Evolutionary conservation across 1,140 invertebrate genomes (phyloP).

Genomic region (Conus betulinus): DNA sequence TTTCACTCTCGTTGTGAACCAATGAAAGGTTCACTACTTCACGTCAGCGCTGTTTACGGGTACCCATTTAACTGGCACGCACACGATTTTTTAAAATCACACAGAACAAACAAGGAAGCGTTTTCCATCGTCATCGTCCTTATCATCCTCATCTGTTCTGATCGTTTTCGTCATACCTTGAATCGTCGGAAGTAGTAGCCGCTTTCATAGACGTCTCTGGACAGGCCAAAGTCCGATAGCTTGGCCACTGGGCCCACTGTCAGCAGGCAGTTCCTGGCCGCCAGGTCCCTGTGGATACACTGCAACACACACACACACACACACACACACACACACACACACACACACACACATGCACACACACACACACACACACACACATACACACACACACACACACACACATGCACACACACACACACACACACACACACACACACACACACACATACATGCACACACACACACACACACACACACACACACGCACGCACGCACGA

Average conservation of each 20-base stretch:
- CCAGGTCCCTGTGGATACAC: slow-evolving; percentile 61
- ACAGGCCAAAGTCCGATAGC: slow-evolving; percentile 61
- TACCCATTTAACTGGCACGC: no score
- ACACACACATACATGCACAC: background rate
- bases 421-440: slow-evolving; percentile 18
- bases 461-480: slow-evolving; percentile 17
- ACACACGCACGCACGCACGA: no score
- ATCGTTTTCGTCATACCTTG: slow-evolving; percentile 36
- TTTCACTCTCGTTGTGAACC: no score
- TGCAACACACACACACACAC: slow-evolving; percentile 44
- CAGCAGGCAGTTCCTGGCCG: slow-evolving; percentile 58
- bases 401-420: slow-evolving; percentile 53
- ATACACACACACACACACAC: no score
- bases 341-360: slow-evolving; percentile 37
- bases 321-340: background rate
- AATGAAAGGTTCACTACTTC: no score
- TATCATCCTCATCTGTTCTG: background rate
- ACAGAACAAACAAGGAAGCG: background rate
- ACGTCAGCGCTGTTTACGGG: no score
- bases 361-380: slow-evolving; percentile 46
- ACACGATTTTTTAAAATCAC: background rate
- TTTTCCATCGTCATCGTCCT: background rate
- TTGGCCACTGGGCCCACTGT: slow-evolving; percentile 55
- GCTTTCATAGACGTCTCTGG: slow-evolving; percentile 58
- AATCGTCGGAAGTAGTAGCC: slow-evolving; percentile 52